Base-by-base conservation (phyloP, 2,888 invertebrate species). In the Drosophila neonasuta region DNA sequence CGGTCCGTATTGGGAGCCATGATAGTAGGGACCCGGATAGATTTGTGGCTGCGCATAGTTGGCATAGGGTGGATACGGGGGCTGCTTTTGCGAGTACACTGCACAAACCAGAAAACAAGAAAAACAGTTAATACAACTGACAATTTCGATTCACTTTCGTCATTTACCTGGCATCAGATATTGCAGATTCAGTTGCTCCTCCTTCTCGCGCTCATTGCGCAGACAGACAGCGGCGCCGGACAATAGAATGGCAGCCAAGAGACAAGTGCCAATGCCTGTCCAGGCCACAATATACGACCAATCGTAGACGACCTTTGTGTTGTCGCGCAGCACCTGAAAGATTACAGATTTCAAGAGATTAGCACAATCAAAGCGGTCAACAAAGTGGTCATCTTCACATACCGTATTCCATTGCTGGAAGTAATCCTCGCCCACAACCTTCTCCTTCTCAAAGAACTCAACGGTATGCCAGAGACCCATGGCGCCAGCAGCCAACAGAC, bases 281-380 rank as follows among this genome's bases (percentile, higher is more conserved):
- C 98, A 98, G 91, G 97, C 97, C 91, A 97, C 94, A 93, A 97
- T 95, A 93, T 98, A 98, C 88, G 97, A 97, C 97, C 97, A 98
- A 92, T 97, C 97, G 93, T 97, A 98, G 92, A 94, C 94, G 90
- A 95, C 93, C 92, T 95, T 94, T 86, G 95, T 94, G 92, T 95
- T 95, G 91, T 96, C 96, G 92, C 95, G 95, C 91, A 97, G 94
- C 92, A 96, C 95, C 96, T 96, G 48, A 3, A 10, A 8, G 5
- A 13, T 7, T 6, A 24, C 24, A 24, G 24, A 24, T 24, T 24
- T 24, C 0, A 3, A n/a, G 11, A 15, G 30, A 41, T 52, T 52
- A 42, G 10, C n/a, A 36, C 2, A n/a, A 6, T 6, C n/a, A 11
- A 36, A n/a, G 6, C 1, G 36, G 2, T 6, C 2, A 36, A 36